Evolutionary conservation across 53 echinoderm and acorn worm genomes (phyloP).

Genomic region (Holothuria leucospilota): DNA sequence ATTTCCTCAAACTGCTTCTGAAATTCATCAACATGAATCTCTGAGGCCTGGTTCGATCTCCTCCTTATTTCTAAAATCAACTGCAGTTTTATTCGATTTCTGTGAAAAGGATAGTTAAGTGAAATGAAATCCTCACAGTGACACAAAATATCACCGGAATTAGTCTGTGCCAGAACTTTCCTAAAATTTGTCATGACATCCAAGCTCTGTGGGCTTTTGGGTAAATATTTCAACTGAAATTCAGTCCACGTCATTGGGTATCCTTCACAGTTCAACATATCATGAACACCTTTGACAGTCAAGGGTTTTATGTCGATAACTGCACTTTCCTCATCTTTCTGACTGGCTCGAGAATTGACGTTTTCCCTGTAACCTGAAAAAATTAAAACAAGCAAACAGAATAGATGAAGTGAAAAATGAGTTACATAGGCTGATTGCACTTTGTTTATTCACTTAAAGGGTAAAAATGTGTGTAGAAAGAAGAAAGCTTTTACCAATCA

Average conservation of each 20-base stretch:
- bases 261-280: background rate
- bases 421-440: too few species aligned
- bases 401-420: too few species aligned
- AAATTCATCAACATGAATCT: background rate
- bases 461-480: too few species aligned
- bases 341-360: too few species aligned
- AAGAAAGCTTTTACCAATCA: too few species aligned
- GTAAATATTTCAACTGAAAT: background rate
- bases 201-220: background rate
- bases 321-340: too few species aligned
- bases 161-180: background rate
- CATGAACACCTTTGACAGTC: background rate
- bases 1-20: conserved; percentile 41
- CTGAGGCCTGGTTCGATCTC: background rate
- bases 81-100: conserved; percentile 21
- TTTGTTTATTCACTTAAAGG: too few species aligned
- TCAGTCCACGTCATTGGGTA: conserved; percentile 34
- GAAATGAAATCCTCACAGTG: conserved; percentile 23
- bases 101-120: conserved; percentile 27
- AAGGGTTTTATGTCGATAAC: background rate
- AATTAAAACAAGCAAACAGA: too few species aligned
- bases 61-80: conserved; percentile 22
- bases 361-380: too few species aligned
- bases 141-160: background rate
- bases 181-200: background rate